Conservation (phyloP, 2,888 invertebrate genomes). For the Pegoplata infirma region DNA sequence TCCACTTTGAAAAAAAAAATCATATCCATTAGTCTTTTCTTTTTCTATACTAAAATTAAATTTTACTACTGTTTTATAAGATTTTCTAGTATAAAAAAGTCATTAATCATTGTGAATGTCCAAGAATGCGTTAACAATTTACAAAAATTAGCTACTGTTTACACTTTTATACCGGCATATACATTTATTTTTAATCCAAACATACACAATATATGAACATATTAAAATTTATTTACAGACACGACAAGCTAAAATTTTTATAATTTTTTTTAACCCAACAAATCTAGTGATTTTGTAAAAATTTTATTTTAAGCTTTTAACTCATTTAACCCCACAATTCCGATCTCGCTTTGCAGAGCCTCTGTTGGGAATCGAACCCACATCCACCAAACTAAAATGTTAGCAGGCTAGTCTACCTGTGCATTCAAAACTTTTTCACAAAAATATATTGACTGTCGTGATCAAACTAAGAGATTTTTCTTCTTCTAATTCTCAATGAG, state of each 20-base stretch:
- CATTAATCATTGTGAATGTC: conserved; percentile 60
- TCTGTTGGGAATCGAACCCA: too few relatives aligned
- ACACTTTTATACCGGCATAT: conserved; percentile 26
- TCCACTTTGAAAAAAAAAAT: conserved; percentile 4
- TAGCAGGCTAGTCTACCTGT: too few relatives aligned
- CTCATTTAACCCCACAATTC: too few relatives aligned
- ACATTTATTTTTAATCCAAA: too few relatives aligned
- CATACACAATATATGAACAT: not conserved
- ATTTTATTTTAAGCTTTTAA: too few relatives aligned
- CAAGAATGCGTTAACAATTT: conserved; percentile 62
- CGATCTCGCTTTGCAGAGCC: too few relatives aligned
- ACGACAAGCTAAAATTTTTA: not conserved
- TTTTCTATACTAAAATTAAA: not conserved
- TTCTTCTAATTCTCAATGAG: too few relatives aligned
- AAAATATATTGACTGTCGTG: too few relatives aligned
- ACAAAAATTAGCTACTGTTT: conserved; percentile 61
- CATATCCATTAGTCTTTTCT: conserved; percentile 38
- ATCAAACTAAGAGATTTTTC: too few relatives aligned
- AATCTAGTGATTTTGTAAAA: too few relatives aligned
- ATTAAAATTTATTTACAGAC: not conserved
- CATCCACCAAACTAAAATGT: too few relatives aligned
- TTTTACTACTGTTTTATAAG: conserved; percentile 1
- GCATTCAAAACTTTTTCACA: too few relatives aligned
- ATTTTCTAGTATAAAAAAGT: conserved; percentile 41
- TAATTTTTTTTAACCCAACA: not conserved